Base-by-base conservation (phyloP, 2,797 vertebrate species). In the Furcifer pardalis region DNA sequence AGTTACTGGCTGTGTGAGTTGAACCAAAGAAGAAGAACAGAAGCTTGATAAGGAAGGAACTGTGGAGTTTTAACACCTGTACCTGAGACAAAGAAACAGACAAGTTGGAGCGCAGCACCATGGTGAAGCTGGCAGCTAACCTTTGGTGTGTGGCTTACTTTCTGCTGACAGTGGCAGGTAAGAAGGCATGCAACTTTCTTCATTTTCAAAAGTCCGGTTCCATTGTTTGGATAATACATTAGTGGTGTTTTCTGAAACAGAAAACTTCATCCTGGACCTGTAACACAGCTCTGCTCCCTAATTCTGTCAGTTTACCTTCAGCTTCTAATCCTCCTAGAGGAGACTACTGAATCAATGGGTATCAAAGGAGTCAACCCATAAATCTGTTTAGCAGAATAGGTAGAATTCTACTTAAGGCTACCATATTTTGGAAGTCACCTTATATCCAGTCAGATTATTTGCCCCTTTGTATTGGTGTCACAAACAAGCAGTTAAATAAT, bases 151-250 rank as follows among this genome's bases (percentile, higher is more conserved):
- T 35, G 19, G 65, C 40, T 40, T 82, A 66, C 40, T n/a, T 86
- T 81, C 79, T 81, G 42, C 59, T 82, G 35, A 49, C 27, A 9
- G 27, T 63, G 23, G 35, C 84, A 82, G 84, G 84, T 86, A 86
- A 77, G 82, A 77, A 32, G 79, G 12, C 37, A 46, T 17, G n/a
- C 5, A 21, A 13, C 1, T 52, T 12, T 81, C 56, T 68, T 66
- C n/a, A 23, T 0, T 12, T 77, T 81, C 35, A n/a, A 73, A 42
- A 46, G 59, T 15, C 7, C 13, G 27, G n/a, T 60, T 49, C 23
- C 13, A 46, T 60, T 37, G 35, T 10, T 1, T 27, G 19, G 6
- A 7, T 62, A 46, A 60, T 60, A 60, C 73, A 35, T 66, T 42
- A 62, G 15, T 30, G 7, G 32, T 71, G 40, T 59, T 44, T 59